Base-by-base conservation (phyloP, 1,140 invertebrate genomes). In the Centruroides vittatus region DNA sequence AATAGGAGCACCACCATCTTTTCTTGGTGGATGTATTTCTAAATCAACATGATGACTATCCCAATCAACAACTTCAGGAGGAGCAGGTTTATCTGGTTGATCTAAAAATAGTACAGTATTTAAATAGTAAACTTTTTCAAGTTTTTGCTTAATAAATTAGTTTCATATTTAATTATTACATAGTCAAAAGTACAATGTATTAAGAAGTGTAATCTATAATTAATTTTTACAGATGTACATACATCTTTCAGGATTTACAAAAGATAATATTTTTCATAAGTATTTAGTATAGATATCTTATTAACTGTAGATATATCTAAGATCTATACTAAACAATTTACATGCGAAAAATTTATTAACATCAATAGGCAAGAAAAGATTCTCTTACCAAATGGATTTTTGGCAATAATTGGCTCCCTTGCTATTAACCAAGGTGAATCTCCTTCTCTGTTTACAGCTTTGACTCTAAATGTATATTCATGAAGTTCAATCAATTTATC, bases 381-480 rank as follows among this genome's bases (percentile, higher is more conserved):
- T 41, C 3, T 65, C 71, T 84, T 87, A 66, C 84, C 89, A 74
- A 86, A 99, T 48, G 95, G 95, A 84, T 99, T 94, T 73, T 98
- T 97, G 46, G 94, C 95, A 3, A 93, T 88, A 59, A 97, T 87
- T n/a, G 88, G 82, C 70, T 90, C 85, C 47, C 81, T 78, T 4
- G 90, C 88, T 23, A 82, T 82, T 8, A 99, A 76, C 66, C 93
- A 89, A 67, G 97, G 93, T 47, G 93, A 96, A 72, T 94, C 90
- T 35, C 97, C 97, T 74, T 98, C 93, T 70, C 93, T 92, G 72
- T 99, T 99, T 9, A 98, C 93, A 36, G 97, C 97, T 67, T 89
- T 88, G 0, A 99, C 95, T 54, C 96, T 80, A 83, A 99, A 99
- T 78, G 97, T 96, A 76, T 99, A 99, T 10, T 91, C 88, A 74